phyloP scores from a whole-genome alignment of 2,797 vertebrate genomes.

The Oryzias dopingdopingensis region DNA sequence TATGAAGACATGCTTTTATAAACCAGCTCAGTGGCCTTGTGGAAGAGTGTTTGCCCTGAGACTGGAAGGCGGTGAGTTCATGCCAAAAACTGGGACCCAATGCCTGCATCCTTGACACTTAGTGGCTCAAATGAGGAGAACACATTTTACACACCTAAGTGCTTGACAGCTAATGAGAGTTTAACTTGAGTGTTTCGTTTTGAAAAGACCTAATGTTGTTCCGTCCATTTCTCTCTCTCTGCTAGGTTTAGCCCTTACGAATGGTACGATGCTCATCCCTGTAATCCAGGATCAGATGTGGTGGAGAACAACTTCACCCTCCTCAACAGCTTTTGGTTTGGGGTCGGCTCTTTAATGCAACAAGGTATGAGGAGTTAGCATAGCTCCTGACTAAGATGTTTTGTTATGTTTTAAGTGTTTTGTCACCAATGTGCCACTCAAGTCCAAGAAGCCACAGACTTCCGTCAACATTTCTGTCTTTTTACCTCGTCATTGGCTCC shows the following conservation, averaged over 20 bases:
- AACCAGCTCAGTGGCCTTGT: too few species aligned
- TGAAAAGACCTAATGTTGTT: neutral
- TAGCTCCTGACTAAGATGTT: neutral
- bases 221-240: slow-evolving; percentile 4
- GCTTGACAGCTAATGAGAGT: neutral
- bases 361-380: slow-evolving; percentile 64
- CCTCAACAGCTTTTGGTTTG: slow-evolving; percentile 99
- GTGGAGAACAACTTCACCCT: slow-evolving; percentile 99
- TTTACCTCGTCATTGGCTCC: slow-evolving; percentile 5
- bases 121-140: too few species aligned
- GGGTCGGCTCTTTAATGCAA: slow-evolving; percentile 97
- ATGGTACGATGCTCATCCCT: slow-evolving; percentile 97
- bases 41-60: too few species aligned
- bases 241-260: slow-evolving; percentile 96
- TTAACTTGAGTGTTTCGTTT: neutral
- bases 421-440: too few species aligned
- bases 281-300: slow-evolving; percentile 93
- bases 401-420: too few species aligned
- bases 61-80: too few species aligned
- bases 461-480: slow-evolving; percentile 4
- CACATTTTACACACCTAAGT: neutral
- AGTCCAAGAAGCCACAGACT: too few species aligned
- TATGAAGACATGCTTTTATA: neutral
- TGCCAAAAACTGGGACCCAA: too few species aligned
- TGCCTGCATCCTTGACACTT: too few species aligned